phyloP scores from a whole-genome alignment of 1,140 invertebrate species.

The Anoplolepis gracilipes region DNA sequence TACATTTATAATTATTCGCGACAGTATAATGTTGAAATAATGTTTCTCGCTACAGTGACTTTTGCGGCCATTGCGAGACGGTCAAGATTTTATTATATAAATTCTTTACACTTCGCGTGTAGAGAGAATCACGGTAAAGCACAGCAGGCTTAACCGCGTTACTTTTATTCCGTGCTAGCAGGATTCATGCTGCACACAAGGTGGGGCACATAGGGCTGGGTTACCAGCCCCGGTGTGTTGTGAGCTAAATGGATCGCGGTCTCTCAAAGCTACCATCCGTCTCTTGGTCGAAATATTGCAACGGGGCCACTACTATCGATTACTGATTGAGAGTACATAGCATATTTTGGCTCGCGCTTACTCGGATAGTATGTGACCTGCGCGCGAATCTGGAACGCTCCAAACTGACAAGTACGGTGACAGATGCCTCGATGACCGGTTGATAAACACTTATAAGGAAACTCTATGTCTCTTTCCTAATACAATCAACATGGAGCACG shows the following conservation, averaged over 20 bases:
- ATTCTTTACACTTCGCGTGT: constrained; percentile 8
- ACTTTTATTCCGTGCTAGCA: constrained; percentile 15
- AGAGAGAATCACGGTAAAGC: constrained; percentile 37
- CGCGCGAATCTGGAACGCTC: constrained; percentile 37
- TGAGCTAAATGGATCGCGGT: constrained; percentile 34
- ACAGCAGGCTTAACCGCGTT: constrained; percentile 16
- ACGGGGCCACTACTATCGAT: constrained; percentile 28
- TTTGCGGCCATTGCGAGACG: background rate
- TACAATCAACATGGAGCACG: background rate
- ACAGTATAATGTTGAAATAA: too few species aligned
- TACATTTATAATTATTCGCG: background rate
- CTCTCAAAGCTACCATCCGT: constrained; percentile 20
- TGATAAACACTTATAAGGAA: constrained; percentile 55
- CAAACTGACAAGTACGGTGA: constrained; percentile 22
- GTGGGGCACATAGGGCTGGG: background rate
- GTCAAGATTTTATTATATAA: constrained; percentile 1
- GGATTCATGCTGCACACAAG: background rate
- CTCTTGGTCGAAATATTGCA: constrained; percentile 35
- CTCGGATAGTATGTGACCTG: background rate
- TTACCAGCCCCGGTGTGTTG: constrained; percentile 6
- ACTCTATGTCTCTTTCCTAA: constrained; percentile 12
- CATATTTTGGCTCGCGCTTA: constrained; percentile 25
- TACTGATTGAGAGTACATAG: constrained; percentile 42
- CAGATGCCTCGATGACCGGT: constrained; percentile 15
- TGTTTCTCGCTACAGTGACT: background rate